Conservation (phyloP, 1,140 invertebrate genomes). For the Druon quercuslanigerum region DNA sequence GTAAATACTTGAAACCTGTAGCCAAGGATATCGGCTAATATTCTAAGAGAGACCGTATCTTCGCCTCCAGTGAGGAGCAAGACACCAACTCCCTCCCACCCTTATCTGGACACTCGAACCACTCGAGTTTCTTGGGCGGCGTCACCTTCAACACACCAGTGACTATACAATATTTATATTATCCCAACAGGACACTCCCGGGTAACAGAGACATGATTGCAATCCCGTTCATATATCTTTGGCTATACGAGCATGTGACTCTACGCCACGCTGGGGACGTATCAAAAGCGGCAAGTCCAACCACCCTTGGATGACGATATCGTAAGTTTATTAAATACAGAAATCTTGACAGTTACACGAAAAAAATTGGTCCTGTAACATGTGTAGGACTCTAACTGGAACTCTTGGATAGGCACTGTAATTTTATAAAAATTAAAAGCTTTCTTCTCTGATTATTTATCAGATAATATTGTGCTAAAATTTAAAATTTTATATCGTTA, state of each 20-base stretch:
- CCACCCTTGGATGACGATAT: conserved; percentile 6
- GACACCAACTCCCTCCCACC: background rate
- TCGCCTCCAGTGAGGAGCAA: conserved; percentile 38
- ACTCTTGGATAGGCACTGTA: no score
- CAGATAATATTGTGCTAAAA: no score
- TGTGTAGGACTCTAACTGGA: no score
- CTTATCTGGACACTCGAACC: conserved; percentile 34
- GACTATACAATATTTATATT: conserved; percentile 73
- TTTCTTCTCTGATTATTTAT: no score
- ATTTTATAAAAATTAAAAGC: no score
- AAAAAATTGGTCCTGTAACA: no score
- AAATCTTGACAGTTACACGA: conserved; percentile 36
- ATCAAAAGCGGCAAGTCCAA: conserved; percentile 65
- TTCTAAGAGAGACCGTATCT: conserved; percentile 55
- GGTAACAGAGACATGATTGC: conserved; percentile 72
- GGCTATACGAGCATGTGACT: conserved; percentile 62
- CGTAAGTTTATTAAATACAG: conserved; percentile 43
- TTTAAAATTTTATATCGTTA: no score
- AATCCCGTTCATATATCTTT: conserved; percentile 72
- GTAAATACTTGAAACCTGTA: conserved; percentile 65
- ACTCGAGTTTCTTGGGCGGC: conserved; percentile 38
- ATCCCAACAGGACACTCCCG: conserved; percentile 72
- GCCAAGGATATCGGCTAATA: conserved; percentile 65
- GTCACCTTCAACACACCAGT: conserved; percentile 46
- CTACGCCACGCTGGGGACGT: conserved; percentile 70